phyloP scores from a whole-genome alignment of 1,140 invertebrate species.

The Drosophila pachea region DNA sequence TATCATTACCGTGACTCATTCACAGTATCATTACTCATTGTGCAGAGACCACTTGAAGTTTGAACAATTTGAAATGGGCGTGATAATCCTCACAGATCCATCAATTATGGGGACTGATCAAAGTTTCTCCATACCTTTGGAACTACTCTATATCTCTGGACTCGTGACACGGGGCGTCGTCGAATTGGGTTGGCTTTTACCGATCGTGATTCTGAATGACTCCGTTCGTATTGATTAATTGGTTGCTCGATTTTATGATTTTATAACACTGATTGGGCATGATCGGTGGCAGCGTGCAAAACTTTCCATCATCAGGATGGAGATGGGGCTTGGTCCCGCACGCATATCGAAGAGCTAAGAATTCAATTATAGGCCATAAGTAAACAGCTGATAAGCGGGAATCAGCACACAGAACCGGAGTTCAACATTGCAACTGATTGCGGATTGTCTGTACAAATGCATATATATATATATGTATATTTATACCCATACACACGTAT shows the following conservation, averaged over 20 bases:
- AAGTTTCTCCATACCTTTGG: too few species aligned
- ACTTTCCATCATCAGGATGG: constrained; percentile 43
- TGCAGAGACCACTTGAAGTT: too few species aligned
- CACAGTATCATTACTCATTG: neutral
- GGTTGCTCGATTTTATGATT: constrained; percentile 1
- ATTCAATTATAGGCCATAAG: constrained; percentile 25
- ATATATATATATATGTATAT: neutral
- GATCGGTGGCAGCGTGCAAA: constrained; percentile 45
- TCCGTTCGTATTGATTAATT: constrained; percentile 28
- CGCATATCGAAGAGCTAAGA: constrained; percentile 20
- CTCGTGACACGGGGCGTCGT: neutral
- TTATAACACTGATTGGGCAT: constrained; percentile 16
- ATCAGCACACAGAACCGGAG: constrained; percentile 10
- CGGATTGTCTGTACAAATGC: neutral
- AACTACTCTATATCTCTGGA: neutral
- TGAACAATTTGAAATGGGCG: too few species aligned
- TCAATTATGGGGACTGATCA: too few species aligned
- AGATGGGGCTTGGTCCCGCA: neutral
- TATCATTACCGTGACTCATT: neutral
- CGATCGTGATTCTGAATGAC: neutral
- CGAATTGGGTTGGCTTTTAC: constrained; percentile 8
- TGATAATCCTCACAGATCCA: too few species aligned
- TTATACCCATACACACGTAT: neutral
- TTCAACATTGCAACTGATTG: constrained; percentile 28
- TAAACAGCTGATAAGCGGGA: constrained; percentile 23